Percentiles rank a stretch among this genome's conserved stretches.
phyloP scores from a whole-genome alignment of 1,140 invertebrate species.

The Popillia japonica region DNA sequence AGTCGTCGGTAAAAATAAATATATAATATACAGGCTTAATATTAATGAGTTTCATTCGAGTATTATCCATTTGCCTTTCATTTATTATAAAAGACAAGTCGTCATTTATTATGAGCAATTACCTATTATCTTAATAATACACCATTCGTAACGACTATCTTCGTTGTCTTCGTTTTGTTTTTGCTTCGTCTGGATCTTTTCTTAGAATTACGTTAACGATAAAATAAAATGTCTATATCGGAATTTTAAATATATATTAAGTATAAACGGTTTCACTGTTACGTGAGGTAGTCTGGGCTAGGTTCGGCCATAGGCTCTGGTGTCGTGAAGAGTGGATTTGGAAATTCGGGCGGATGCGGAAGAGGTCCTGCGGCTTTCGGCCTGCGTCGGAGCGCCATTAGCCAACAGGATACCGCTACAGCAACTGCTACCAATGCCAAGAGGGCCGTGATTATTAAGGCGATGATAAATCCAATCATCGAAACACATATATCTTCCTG shows the following conservation, averaged over 20 bases:
- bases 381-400: slow-evolving; percentile 89
- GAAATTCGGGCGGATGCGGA: slow-evolving; percentile 93
- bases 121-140: slow-evolving; percentile 19
- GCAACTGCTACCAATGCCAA: slow-evolving; percentile 91
- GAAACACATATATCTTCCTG: slow-evolving; percentile 90
- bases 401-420: slow-evolving; percentile 93
- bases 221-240: slow-evolving; percentile 43
- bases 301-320: slow-evolving; percentile 80
- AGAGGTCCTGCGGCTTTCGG: slow-evolving; percentile 86
- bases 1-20: slow-evolving; percentile 36
- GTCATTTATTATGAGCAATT: slow-evolving; percentile 40
- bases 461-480: slow-evolving; percentile 90
- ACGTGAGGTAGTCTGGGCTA: slow-evolving; percentile 80
- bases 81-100: slow-evolving; percentile 18
- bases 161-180: slow-evolving; percentile 30
- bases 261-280: slow-evolving; percentile 42
- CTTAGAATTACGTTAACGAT: slow-evolving; percentile 40
- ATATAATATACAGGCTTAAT: slow-evolving; percentile 38
- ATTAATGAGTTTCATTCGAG: slow-evolving; percentile 35
- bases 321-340: slow-evolving; percentile 91
- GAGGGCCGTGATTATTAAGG: slow-evolving; percentile 89
- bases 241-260: slow-evolving; percentile 45
- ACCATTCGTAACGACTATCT: slow-evolving; percentile 36
- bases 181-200: not conserved
- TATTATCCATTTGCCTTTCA: slow-evolving; percentile 20